These are phyloP conservation scores for Dipus sagitta DNA, from an alignment of 2,797 vertebrate genomes.

Conservation along the genomic window DNA sequence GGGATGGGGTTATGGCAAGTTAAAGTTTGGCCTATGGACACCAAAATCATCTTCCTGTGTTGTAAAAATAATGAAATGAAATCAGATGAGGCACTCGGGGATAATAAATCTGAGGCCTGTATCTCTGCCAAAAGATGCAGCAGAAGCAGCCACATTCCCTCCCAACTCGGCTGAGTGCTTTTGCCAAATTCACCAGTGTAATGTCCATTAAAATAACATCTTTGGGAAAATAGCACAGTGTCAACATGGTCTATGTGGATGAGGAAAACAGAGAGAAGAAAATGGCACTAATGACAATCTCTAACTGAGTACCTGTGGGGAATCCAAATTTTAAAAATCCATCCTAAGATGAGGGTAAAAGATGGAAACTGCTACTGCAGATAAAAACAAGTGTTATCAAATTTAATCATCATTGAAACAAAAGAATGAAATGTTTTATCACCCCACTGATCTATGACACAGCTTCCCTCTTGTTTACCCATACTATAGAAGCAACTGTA, in stretches of 20 bases:
- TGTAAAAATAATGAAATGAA: conserved; percentile 74
- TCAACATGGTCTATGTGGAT: conserved; percentile 70
- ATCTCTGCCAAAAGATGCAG: conserved; percentile 81
- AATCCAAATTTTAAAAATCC: conserved; percentile 43
- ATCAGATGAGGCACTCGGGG: conserved; percentile 64
- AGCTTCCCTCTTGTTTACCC: background rate
- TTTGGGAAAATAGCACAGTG: conserved; percentile 73
- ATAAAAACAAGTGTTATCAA: conserved; percentile 21
- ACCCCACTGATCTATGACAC: background rate
- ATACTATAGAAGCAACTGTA: background rate
- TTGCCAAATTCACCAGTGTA: conserved; percentile 82
- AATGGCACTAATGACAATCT: conserved; percentile 54
- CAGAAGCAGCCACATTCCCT: conserved; percentile 70
- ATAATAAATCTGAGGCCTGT: conserved; percentile 76
- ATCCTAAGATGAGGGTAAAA: background rate
- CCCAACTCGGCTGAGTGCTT: conserved; percentile 75
- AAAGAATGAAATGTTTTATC: background rate
- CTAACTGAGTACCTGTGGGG: conserved; percentile 30
- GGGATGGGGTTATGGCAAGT: conserved; percentile 58
- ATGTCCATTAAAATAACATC: conserved; percentile 83
- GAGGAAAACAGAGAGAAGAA: conserved; percentile 59
- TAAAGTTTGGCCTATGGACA: conserved; percentile 66
- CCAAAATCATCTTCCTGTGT: conserved; percentile 64
- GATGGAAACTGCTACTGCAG: background rate
- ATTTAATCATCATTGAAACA: conserved; percentile 28